Conservation (phyloP, 1,140 invertebrate species). For the Mesaphorura yosii region DNA sequence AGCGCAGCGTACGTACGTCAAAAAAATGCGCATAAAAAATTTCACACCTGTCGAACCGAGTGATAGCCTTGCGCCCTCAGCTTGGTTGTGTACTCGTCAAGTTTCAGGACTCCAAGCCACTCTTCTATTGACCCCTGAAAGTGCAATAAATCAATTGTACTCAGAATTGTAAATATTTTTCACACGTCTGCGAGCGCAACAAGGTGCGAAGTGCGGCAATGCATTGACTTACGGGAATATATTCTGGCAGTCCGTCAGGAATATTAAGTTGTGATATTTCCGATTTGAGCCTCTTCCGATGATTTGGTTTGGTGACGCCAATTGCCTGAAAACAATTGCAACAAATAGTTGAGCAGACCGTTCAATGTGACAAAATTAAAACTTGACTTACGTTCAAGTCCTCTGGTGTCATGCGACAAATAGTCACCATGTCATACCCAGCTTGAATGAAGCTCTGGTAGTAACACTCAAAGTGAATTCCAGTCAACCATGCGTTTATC, state of each 20-base stretch:
- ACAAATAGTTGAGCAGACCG: neutral
- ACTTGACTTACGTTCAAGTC: too few species aligned
- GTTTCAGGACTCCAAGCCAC: constrained; percentile 76
- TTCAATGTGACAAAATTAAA: constrained; percentile 13
- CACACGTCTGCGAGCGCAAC: neutral
- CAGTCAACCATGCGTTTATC: constrained; percentile 71
- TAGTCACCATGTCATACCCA: constrained; percentile 95
- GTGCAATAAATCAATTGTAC: neutral
- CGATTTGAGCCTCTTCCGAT: constrained; percentile 87
- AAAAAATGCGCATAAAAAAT: too few species aligned
- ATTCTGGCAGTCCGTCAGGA: constrained; percentile 81
- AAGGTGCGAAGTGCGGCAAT: constrained; percentile 8
- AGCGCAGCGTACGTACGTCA: too few species aligned
- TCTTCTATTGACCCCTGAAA: constrained; percentile 72
- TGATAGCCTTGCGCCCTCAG: constrained; percentile 85
- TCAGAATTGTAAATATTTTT: constrained; percentile 2
- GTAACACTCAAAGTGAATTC: constrained; percentile 93
- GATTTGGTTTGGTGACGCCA: constrained; percentile 92
- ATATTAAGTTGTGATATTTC: constrained; percentile 92
- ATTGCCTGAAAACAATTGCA: constrained; percentile 50
- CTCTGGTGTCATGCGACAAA: constrained; percentile 95
- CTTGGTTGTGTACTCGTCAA: constrained; percentile 82
- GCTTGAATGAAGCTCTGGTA: constrained; percentile 83
- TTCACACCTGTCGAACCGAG: constrained; percentile 68
- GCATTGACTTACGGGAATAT: constrained; percentile 62